Conservation (phyloP, 2,888 invertebrate genomes). For the Dolichomitus sp. region DNA sequence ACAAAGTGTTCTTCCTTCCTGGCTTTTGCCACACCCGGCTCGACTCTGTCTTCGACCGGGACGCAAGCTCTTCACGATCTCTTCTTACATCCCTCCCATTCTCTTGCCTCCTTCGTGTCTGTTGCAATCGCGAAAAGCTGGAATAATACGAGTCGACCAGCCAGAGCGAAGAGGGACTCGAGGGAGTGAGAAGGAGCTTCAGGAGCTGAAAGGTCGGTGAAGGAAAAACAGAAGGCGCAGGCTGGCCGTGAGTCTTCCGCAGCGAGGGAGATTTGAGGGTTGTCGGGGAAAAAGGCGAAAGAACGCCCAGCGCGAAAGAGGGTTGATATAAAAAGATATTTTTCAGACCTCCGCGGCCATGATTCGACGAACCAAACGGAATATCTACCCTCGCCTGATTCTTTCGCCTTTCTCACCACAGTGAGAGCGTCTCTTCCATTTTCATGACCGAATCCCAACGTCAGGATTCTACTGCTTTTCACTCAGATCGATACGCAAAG, state of each 20-base stretch:
- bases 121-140: slow-evolving; percentile 68
- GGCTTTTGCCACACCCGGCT: slow-evolving; percentile 65
- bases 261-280: slow-evolving; percentile 68
- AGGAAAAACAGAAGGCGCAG: slow-evolving; percentile 51
- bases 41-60: slow-evolving; percentile 53
- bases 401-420: slow-evolving; percentile 37
- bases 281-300: slow-evolving; percentile 67
- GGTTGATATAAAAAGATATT: slow-evolving; percentile 76
- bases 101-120: slow-evolving; percentile 34
- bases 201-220: slow-evolving; percentile 54
- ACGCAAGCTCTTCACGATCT: slow-evolving; percentile 34
- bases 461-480: slow-evolving; percentile 5
- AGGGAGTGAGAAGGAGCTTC: slow-evolving; percentile 43
- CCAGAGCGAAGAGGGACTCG: slow-evolving; percentile 42
- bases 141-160: slow-evolving; percentile 68
- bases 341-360: slow-evolving; percentile 68
- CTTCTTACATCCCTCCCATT: slow-evolving; percentile 21
- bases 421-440: slow-evolving; percentile 27
- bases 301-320: slow-evolving; percentile 60
- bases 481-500: slow-evolving; percentile 38
- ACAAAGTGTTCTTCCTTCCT: slow-evolving; percentile 61
- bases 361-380: slow-evolving; percentile 65
- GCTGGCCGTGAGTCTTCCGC: slow-evolving; percentile 58
- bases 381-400: slow-evolving; percentile 45
- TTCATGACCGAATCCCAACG: slow-evolving; percentile 27